Percentiles rank a stretch among this genome's conserved stretches.
Conservation (phyloP, 2,113 vertebrate species). For the Macaca fascicularis region T2T-MFA8v1.1 NC_088379.1:71604001-71604500, state of each 20-base stretch:
- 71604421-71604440: accelerated
- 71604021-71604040: not conserved
- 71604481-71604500: no score
- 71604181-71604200: not conserved
- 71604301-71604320: not conserved
- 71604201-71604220: not conserved
- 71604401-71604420: no score
- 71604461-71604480: no score
- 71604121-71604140: no score
- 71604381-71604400: not conserved
- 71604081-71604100: no score
- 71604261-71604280: not conserved
- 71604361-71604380: not conserved
- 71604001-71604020: not conserved
- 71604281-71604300: not conserved
- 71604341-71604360: not conserved
- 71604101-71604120: no score
- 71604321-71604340: not conserved
- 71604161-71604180: no score
- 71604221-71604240: not conserved
- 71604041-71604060: not conserved
- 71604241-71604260: not conserved
- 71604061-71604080: not conserved
- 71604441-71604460: no score
- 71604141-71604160: no score